Conservation (phyloP, 2,888 invertebrate genomes). For the Lycocerus yunnanus region DNA sequence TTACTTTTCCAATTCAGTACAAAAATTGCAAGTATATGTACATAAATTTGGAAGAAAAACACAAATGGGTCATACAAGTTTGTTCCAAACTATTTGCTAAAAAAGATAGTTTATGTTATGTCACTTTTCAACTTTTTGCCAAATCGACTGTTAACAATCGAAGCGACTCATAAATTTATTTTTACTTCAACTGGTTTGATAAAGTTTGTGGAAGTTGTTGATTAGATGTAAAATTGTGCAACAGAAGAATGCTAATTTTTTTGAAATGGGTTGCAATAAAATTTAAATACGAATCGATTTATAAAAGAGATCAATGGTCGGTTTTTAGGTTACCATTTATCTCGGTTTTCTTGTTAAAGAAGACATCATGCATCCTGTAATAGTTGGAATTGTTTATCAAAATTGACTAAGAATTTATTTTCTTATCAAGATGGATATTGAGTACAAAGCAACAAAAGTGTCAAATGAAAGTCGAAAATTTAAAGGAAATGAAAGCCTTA, state of each 20-base stretch:
- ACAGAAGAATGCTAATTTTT: background rate
- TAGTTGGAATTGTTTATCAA: background rate
- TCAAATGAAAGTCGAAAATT: background rate
- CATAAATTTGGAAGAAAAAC: background rate
- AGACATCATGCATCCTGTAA: background rate
- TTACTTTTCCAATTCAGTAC: background rate
- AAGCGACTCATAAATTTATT: background rate
- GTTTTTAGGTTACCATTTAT: background rate
- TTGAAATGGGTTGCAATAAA: background rate
- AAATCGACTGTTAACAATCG: background rate
- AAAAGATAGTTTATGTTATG: background rate
- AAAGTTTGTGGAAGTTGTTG: background rate
- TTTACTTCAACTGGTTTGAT: background rate
- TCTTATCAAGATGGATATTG: background rate
- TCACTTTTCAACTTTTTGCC: background rate
- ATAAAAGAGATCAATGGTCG: background rate
- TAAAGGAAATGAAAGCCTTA: background rate
- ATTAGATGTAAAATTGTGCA: background rate
- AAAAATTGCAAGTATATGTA: background rate
- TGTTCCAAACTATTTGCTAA: background rate
- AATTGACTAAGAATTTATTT: background rate
- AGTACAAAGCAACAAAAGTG: background rate
- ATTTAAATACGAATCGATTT: background rate
- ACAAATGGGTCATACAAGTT: background rate
- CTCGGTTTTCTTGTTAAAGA: background rate